Percentiles rank a stretch among this genome's conserved stretches.
phyloP scores from a whole-genome alignment of 2,113 vertebrate genomes.

The Marmota monax region DNA sequence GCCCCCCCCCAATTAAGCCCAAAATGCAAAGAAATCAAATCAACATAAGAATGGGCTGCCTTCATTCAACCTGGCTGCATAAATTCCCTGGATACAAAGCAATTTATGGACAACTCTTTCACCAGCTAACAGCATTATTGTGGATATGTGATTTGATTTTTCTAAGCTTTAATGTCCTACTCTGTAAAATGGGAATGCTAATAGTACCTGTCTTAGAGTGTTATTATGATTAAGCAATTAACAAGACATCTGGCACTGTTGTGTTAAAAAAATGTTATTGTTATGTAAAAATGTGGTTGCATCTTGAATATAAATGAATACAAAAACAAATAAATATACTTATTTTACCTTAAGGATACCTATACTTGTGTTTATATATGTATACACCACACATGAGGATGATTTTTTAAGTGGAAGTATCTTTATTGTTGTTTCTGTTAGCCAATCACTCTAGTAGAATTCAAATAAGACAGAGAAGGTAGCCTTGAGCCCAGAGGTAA shows the following conservation, averaged over 20 bases:
- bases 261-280: slow-evolving; percentile 14
- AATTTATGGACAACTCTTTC: background rate
- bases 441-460: background rate
- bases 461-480: background rate
- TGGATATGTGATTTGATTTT: slow-evolving; percentile 15
- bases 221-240: slow-evolving; percentile 18
- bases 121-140: background rate
- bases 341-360: background rate
- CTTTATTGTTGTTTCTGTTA: slow-evolving; percentile 8
- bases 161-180: background rate
- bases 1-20: background rate
- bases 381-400: background rate
- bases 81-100: background rate
- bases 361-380: background rate
- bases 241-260: background rate
- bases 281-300: background rate
- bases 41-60: background rate
- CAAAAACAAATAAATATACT: background rate
- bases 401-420: background rate
- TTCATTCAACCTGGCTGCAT: background rate
- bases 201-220: background rate
- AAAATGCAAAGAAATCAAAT: background rate
- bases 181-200: background rate
- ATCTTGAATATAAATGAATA: slow-evolving; percentile 3
- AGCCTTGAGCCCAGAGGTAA: background rate